phyloP scores from a whole-genome alignment of 2,113 vertebrate species.

The Gallinago media region DNA sequence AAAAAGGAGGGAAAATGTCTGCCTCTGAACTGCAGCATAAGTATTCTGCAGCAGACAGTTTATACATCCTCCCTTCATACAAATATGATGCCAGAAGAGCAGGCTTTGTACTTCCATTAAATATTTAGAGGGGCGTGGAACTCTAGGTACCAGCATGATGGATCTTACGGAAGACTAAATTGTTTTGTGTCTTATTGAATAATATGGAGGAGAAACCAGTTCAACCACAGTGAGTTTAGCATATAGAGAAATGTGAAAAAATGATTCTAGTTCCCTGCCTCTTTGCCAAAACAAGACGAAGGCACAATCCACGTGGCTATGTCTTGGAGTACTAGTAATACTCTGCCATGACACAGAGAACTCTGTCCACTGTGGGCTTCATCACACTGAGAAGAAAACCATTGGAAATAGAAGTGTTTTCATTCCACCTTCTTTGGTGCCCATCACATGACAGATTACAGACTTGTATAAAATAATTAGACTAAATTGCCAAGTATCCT shows the following conservation, averaged over 20 bases:
- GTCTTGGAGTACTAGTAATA: not conserved
- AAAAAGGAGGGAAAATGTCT: not conserved
- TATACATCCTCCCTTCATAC: not conserved
- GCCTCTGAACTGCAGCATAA: not conserved
- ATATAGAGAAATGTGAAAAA: not conserved
- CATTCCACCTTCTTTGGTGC: not conserved
- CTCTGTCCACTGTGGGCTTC: not conserved
- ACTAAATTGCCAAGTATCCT: not conserved
- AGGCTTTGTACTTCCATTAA: not conserved
- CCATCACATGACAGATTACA: not conserved
- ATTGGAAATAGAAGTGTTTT: not conserved
- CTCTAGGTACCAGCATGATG: not conserved
- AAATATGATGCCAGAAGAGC: not conserved
- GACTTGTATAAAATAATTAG: not conserved
- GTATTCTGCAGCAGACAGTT: not conserved
- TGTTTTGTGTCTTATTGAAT: not conserved
- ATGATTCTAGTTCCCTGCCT: not conserved
- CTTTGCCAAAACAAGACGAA: not conserved
- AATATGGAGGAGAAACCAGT: not conserved
- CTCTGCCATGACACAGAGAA: not conserved
- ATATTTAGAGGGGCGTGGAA: not conserved
- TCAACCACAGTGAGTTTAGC: not conserved
- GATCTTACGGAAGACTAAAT: not conserved
- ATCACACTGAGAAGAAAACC: not conserved
- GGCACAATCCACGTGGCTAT: accelerated